A percentile compares a stretch with the other conserved stretches of the same genome.
These are phyloP conservation scores for Zosterops pallidus DNA, from an alignment of 2,113 vertebrate species.

Conservation along the genomic window DNA sequence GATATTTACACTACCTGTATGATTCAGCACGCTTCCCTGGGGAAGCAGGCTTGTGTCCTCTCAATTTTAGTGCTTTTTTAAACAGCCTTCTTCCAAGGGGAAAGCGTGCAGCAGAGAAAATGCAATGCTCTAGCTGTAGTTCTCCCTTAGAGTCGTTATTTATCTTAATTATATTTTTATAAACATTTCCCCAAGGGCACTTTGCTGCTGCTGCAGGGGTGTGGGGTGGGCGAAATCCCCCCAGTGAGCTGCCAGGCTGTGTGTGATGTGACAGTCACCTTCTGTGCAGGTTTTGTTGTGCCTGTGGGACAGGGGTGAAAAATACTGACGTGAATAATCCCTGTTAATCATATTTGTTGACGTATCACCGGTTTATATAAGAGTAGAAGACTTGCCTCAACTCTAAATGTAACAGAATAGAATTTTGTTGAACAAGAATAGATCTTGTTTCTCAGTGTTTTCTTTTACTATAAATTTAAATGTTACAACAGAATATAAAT, in stretches of 20 bases:
- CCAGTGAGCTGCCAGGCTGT: background rate
- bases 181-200: background rate
- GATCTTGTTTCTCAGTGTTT: constrained; percentile 42
- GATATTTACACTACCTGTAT: constrained; percentile 75
- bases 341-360: background rate
- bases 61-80: constrained; percentile 53
- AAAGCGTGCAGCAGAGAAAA: background rate
- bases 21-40: constrained; percentile 63
- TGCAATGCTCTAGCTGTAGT: background rate
- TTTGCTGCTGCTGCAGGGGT: background rate
- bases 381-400: background rate
- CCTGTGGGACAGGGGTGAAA: background rate
- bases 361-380: background rate
- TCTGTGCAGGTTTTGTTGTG: background rate
- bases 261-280: constrained; percentile 22
- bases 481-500: constrained; percentile 63
- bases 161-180: constrained; percentile 1
- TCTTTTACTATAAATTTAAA: constrained; percentile 37
- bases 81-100: constrained; percentile 5
- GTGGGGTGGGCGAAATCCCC: background rate
- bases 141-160: background rate
- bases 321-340: background rate
- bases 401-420: background rate
- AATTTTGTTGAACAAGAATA: constrained; percentile 25
- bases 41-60: constrained; percentile 70